Evolutionary conservation across 2,888 invertebrate species (phyloP), one percentile per base, ranked within the genome.

Genomic region (Latheticus oryzae): DNA sequence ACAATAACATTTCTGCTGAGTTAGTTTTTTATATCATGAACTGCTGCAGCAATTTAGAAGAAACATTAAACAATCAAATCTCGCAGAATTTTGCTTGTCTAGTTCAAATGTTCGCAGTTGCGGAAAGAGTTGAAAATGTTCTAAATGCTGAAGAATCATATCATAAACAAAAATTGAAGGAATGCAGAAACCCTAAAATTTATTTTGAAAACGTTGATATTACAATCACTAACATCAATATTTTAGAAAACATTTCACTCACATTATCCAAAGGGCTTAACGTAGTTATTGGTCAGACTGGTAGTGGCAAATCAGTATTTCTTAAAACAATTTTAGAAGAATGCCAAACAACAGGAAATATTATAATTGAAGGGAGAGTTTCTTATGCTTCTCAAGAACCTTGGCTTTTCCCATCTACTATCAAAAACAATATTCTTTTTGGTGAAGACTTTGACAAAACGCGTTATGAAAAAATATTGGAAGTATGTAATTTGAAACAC

Each of bases 51-150:
- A 89, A 93, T 50, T 80, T 96, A 53, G 83, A 93, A 19, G 87
- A 90, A 67, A 88, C 91, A 5, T 90, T 96, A 87, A 93, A 92
- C 0, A 88, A 94, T 7, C 91, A 91, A 78, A 91, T 96, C 68
- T 95, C 97, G 0, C 88, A 90, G 80, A 90, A 88, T 33, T 87
- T 95, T 64, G 87, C 90, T 0, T 87, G 89, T 79, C 83, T 89
- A 33, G 90, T 92, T 0, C 94, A 95, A 79, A 86, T 88, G 0
- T 78, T 84, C 19, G 90, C 94, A 35, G 88, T 91, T 1, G 84
- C 91, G 51, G 83, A 82, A 56, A 83, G 94, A 57, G 80, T 94
- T 15, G 52, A 58, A 15, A 38, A 38, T 26, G 32, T 58, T 5
- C 9, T 58, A 1, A 5, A 28, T n/a, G 35, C 37, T 5, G 7